Evolutionary conservation across 2,888 invertebrate species (phyloP).

Genomic region (Julus scanicus): DNA sequence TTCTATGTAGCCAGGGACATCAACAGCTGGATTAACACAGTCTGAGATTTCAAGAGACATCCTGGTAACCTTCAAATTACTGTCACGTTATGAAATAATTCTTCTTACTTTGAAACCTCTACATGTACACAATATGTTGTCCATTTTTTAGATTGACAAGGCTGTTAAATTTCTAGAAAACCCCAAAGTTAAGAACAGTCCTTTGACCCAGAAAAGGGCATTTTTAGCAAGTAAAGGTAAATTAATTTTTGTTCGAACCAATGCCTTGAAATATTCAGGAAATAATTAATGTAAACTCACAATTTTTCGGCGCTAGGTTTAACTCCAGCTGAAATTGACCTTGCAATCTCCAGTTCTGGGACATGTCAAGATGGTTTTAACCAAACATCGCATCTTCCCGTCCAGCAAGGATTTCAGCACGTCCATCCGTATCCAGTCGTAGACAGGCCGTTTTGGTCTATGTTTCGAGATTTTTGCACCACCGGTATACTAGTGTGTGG

Average conservation of each 20-base stretch:
- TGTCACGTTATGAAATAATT: background rate
- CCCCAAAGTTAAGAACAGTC: constrained; percentile 52
- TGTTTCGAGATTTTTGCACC: constrained; percentile 1
- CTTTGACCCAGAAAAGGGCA: constrained; percentile 49
- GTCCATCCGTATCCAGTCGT: background rate
- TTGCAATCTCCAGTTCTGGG: constrained; percentile 40
- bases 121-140: background rate
- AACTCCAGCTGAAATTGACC: constrained; percentile 50
- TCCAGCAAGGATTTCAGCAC: background rate
- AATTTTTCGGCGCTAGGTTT: background rate
- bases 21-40: background rate
- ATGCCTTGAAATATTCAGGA: background rate
- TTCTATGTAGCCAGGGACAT: background rate
- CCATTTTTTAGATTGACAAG: constrained; percentile 50
- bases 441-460: background rate
- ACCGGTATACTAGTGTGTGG: constrained; percentile 44
- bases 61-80: background rate
- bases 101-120: background rate
- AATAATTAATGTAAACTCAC: background rate
- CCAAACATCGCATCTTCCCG: background rate
- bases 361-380: background rate
- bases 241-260: background rate
- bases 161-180: constrained; percentile 55
- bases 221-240: constrained; percentile 54
- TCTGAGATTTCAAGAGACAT: background rate